Conservation (phyloP, 1,140 invertebrate species). For the Drosophila bocqueti region DNA sequence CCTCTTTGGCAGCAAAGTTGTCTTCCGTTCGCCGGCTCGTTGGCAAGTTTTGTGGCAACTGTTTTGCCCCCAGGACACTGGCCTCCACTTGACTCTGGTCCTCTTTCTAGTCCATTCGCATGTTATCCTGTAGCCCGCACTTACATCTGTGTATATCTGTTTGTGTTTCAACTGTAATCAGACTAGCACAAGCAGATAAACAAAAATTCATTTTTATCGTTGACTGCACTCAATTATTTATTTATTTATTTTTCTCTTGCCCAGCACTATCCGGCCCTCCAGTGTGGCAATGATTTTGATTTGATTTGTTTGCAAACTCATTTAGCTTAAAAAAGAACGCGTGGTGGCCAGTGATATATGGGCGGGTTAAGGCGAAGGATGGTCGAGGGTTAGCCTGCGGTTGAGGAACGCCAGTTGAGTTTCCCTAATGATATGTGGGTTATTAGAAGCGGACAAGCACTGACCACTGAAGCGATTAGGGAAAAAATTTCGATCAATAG, state of each 20-base stretch:
- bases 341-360: conserved; percentile 24
- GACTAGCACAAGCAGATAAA: conserved; percentile 36
- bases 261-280: conserved; percentile 4
- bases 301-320: conserved; percentile 66
- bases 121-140: conserved; percentile 2
- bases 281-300: conserved; percentile 46
- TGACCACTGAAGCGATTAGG: conserved; percentile 65
- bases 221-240: conserved; percentile 79
- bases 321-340: conserved; percentile 35
- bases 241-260: conserved; percentile 61
- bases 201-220: conserved; percentile 77
- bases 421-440: conserved; percentile 63
- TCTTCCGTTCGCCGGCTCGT: conserved; percentile 14
- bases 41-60: conserved; percentile 54
- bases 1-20: conserved; percentile 51
- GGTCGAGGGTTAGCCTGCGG: conserved; percentile 4
- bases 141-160: conserved; percentile 38
- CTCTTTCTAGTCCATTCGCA: conserved; percentile 1
- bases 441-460: conserved; percentile 42
- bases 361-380: conserved; percentile 19
- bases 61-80: conserved; percentile 40
- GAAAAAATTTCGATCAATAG: conserved; percentile 51
- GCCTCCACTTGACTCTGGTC: conserved; percentile 6
- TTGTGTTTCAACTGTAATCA: conserved; percentile 60
- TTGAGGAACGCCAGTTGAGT: conserved; percentile 28